Base-by-base conservation (phyloP, 1,140 invertebrate species). In the Anoplophora glabripennis region DNA sequence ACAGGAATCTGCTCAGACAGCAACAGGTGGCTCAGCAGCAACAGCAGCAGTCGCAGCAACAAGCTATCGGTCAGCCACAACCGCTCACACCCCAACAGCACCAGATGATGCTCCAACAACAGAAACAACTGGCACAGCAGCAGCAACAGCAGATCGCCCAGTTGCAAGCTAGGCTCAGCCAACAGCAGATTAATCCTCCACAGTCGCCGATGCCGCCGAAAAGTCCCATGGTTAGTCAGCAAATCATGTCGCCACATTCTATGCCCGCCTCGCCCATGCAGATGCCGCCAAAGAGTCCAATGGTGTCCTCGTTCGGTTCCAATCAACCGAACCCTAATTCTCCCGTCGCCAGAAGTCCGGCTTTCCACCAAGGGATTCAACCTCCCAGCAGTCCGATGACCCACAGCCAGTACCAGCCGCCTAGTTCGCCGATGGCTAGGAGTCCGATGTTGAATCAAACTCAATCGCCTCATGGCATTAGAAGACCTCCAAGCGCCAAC, bases 311-410 rank as follows among this genome's bases (percentile, higher is more conserved):
- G 11, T 66, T 57, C 45, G 56, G 46, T 44, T 77, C 78, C 73
- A 78, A 79, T 34, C 66, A 60, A 53, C 84, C 84, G 47, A 83
- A 83, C 12, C 84, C 85, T 1, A 80, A 77, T 44, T 88, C 86
- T 0, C 87, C 87, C 0, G 78, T 85, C 66, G 80, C 84, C 4
- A 77, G 85, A 17, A 87, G 84, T 64, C 85, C 85, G 2, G 80
- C 81, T 62, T 74, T 83, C 10, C 81, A 82, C 21, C 76, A 80
- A 40, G 78, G 79, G 64, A 68, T 82, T 47, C 70, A 75, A 59
- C 70, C 77, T 1, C 81, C 81, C 63, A 79, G 76, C 4, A 82
- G 80, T 47, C 81, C 81, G 0, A 81, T 83, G 80, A 67, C 79
- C 4, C 78, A 77, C 61, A 76, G 72, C 15, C 77, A 78, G 53